Conservation (phyloP, 2,888 invertebrate genomes). For the Andrena bicolor region DNA sequence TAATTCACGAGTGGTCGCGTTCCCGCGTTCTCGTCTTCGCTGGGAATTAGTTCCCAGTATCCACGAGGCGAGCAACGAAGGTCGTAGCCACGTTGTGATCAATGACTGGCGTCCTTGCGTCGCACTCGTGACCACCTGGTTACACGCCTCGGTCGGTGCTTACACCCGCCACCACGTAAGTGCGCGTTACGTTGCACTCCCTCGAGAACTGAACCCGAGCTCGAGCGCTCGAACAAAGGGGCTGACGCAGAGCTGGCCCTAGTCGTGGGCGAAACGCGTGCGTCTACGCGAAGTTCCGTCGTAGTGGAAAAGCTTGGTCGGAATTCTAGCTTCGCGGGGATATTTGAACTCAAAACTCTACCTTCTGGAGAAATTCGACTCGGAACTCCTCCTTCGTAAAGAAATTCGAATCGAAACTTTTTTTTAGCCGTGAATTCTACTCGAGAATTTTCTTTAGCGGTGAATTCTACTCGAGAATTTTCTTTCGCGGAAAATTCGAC, state of each 20-base stretch:
- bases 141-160: conserved; percentile 16
- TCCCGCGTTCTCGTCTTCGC: conserved; percentile 9
- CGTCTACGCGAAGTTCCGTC: not conserved
- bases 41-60: conserved; percentile 13
- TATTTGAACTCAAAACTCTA: too few relatives aligned
- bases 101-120: conserved; percentile 76
- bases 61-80: conserved; percentile 62
- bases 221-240: conserved; percentile 5
- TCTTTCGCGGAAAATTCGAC: too few relatives aligned
- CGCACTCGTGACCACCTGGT: conserved; percentile 43
- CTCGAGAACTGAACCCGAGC: not conserved
- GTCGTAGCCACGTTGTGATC: conserved; percentile 72
- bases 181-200: not conserved
- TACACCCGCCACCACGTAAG: conserved; percentile 3
- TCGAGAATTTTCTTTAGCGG: too few relatives aligned
- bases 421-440: too few relatives aligned
- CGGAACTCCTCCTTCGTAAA: too few relatives aligned
- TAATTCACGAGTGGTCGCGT: conserved; percentile 11
- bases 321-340: too few relatives aligned
- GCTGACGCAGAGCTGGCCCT: not conserved
- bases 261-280: not conserved
- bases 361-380: too few relatives aligned
- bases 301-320: not conserved
- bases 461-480: too few relatives aligned
- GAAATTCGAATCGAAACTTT: too few relatives aligned